Evolutionary conservation across 2,113 vertebrate genomes (phyloP).

Genomic region (Ancistrus triradiatus): DNA sequence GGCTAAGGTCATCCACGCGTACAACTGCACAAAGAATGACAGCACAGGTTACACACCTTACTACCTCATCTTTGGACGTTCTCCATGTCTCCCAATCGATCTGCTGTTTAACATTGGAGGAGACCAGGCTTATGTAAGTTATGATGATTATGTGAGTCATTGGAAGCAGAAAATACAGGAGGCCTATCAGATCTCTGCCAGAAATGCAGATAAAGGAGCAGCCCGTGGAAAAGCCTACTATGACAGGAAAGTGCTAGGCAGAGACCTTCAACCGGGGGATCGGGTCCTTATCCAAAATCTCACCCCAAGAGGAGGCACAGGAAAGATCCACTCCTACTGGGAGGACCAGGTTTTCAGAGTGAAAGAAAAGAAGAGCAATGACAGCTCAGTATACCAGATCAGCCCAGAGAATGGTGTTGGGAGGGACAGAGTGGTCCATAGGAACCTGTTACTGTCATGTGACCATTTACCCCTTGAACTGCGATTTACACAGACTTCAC

Average conservation of each 20-base stretch:
- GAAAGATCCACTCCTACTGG: conserved; percentile 41
- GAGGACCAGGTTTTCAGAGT: conserved; percentile 34
- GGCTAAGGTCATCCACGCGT: conserved; percentile 2
- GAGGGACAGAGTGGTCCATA: neutral
- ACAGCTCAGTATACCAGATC: conserved; percentile 29
- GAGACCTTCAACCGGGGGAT: neutral
- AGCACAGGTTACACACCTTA: neutral
- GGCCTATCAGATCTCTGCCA: neutral
- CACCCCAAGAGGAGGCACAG: conserved; percentile 12
- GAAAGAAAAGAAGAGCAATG: conserved; percentile 14
- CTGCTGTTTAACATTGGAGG: neutral
- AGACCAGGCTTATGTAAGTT: neutral
- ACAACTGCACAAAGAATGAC: conserved; percentile 21
- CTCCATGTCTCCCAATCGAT: conserved; percentile 5
- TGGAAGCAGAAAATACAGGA: conserved; percentile 24
- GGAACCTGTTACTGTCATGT: conserved; percentile 19
- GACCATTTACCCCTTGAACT: neutral
- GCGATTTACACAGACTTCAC: neutral
- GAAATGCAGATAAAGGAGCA: neutral
- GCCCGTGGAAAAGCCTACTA: conserved; percentile 26
- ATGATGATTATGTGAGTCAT: neutral
- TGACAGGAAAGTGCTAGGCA: conserved; percentile 1
- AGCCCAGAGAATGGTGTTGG: conserved; percentile 15
- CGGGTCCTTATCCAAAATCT: conserved; percentile 18
- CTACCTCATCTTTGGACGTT: conserved; percentile 13